phyloP scores from a whole-genome alignment of 2,113 vertebrate species.

The Microcebus murinus region DNA sequence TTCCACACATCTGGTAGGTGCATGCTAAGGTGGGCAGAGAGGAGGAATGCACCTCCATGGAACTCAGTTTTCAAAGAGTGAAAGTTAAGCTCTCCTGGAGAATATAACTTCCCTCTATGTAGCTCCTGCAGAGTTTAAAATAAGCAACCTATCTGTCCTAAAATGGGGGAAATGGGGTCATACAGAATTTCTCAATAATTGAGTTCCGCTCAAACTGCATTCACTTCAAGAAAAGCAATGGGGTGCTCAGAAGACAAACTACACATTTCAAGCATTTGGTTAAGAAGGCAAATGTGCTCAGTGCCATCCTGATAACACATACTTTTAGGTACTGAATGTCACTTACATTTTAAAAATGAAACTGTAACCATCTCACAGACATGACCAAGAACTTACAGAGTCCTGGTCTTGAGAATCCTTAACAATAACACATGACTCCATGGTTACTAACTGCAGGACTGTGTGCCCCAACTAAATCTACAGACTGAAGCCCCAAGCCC shows the following conservation, averaged over 20 bases:
- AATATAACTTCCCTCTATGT: background rate
- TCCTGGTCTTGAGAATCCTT: background rate
- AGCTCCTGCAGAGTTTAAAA: background rate
- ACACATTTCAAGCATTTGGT: background rate
- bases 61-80: background rate
- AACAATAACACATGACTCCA: fast-evolving
- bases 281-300: background rate
- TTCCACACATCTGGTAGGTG: background rate
- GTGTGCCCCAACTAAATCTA: background rate
- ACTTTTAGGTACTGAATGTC: background rate
- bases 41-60: background rate
- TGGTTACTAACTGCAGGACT: fast-evolving
- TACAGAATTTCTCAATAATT: background rate
- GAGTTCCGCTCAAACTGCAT: background rate
- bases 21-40: background rate
- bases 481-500: background rate
- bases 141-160: background rate
- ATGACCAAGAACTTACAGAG: background rate
- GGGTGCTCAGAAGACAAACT: background rate
- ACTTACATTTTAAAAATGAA: background rate
- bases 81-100: background rate
- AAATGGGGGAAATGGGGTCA: background rate
- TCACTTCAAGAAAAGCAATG: background rate
- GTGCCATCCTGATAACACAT: background rate
- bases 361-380: background rate